phyloP scores from a whole-genome alignment of 2,888 invertebrate genomes.

The Aspidiotus rigidus region DNA sequence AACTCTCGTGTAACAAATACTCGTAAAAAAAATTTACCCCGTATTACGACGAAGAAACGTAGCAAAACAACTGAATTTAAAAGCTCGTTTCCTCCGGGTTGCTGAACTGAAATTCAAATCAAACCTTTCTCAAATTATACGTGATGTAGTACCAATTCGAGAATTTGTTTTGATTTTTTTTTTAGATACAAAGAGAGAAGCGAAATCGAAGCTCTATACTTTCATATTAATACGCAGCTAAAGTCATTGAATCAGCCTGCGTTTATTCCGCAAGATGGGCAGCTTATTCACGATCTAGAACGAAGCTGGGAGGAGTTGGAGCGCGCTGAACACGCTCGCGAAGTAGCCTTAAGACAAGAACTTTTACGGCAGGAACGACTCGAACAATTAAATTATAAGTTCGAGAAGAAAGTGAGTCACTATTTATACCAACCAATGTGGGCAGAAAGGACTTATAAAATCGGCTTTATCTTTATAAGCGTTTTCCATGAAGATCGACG shows the following conservation, averaged over 20 bases:
- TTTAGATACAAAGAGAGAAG: conserved; percentile 86
- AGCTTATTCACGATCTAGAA: conserved; percentile 89
- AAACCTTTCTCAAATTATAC: too few species aligned
- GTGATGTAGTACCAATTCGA: background rate
- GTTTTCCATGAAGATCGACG: too few species aligned
- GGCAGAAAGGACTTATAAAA: background rate
- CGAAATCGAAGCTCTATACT: conserved; percentile 92
- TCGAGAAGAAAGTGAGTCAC: conserved; percentile 72
- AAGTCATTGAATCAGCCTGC: conserved; percentile 86
- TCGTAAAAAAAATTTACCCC: too few species aligned
- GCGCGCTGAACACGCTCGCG: conserved; percentile 85
- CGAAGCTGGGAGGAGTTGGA: conserved; percentile 88
- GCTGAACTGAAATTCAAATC: too few species aligned
- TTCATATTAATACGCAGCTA: conserved; percentile 90
- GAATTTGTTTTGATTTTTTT: conserved; percentile 11
- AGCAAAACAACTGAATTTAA: too few species aligned
- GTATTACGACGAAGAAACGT: conserved; percentile 1
- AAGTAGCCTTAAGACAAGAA: conserved; percentile 84
- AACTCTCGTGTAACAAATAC: background rate
- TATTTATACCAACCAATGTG: background rate
- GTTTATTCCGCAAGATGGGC: conserved; percentile 78
- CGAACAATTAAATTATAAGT: conserved; percentile 90
- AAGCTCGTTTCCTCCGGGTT: too few species aligned
- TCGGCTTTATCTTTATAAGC: too few species aligned
- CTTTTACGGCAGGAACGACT: conserved; percentile 82